Percentiles rank a stretch among this genome's conserved stretches.
Evolutionary conservation across 2,797 vertebrate genomes (phyloP).

Genomic region (Cossypha dichroa): DNA sequence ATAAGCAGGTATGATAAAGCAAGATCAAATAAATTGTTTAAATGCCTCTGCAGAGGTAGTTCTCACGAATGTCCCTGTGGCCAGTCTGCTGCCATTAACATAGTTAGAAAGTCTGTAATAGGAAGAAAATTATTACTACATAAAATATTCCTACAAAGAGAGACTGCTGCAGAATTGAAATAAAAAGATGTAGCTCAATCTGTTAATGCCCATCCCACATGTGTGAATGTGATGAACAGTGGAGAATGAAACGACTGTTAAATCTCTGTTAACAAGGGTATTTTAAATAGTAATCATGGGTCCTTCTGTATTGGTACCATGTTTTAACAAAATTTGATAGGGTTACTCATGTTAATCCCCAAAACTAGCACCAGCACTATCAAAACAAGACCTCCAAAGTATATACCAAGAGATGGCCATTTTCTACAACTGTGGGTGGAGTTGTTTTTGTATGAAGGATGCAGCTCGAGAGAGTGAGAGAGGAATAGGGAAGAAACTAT

Average conservation of each 20-base stretch:
- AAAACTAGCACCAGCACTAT: not conserved
- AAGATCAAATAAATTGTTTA: conserved; percentile 79
- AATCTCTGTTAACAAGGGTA: conserved; percentile 19
- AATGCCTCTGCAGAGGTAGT: conserved; percentile 73
- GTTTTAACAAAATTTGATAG: not conserved
- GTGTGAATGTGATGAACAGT: conserved; percentile 47
- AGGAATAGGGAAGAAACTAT: not conserved
- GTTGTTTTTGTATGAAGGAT: not conserved
- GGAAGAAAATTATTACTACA: conserved; percentile 69
- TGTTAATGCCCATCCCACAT: conserved; percentile 64
- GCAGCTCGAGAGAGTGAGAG: not conserved
- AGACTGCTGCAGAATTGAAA: conserved; percentile 69
- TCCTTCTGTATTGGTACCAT: not conserved
- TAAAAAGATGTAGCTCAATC: conserved; percentile 74
- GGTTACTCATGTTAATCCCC: not conserved
- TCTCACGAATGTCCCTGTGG: conserved; percentile 70
- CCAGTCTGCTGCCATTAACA: conserved; percentile 70
- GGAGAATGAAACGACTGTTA: conserved; percentile 45
- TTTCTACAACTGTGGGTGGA: not conserved
- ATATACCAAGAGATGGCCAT: not conserved
- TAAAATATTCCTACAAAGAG: conserved; percentile 74
- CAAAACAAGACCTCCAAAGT: conserved; percentile 28
- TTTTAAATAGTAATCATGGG: conserved; percentile 6
- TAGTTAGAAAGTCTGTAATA: conserved; percentile 75
- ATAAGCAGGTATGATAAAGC: conserved; percentile 77